Evolutionary conservation across 2,113 vertebrate genomes (phyloP).

Genomic region (Micromys minutus): DNA sequence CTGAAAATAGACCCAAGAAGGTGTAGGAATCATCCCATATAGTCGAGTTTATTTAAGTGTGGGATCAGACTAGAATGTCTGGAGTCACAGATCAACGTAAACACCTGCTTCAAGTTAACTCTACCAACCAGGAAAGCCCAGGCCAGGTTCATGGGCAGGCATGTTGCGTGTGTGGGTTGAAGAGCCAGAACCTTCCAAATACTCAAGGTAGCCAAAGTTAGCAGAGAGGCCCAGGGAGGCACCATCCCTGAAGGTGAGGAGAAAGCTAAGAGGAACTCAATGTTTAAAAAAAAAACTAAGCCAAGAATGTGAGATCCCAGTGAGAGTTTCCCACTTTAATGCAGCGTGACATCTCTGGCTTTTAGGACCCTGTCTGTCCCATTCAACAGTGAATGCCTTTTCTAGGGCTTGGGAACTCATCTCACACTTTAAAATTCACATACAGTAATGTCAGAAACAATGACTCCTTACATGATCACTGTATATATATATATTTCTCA

Average conservation of each 20-base stretch:
- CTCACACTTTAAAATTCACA: background rate
- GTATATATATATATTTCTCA: background rate
- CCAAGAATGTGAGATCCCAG: background rate
- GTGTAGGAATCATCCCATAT: background rate
- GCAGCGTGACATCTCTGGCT: background rate
- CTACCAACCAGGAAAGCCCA: background rate
- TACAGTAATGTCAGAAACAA: background rate
- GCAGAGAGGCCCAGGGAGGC: accelerated
- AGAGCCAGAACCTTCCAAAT: background rate
- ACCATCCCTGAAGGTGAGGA: background rate
- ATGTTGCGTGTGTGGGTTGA: background rate
- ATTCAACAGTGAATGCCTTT: background rate
- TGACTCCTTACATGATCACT: background rate
- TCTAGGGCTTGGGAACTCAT: background rate
- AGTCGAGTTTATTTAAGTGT: background rate
- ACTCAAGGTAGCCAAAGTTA: background rate
- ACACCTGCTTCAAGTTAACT: background rate
- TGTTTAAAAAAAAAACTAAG: background rate
- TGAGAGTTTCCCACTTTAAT: background rate
- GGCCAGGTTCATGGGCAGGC: background rate
- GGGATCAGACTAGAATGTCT: background rate
- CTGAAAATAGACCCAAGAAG: background rate
- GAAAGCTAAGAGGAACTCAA: background rate
- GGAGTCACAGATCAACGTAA: background rate
- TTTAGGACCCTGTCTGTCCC: background rate